Evolutionary conservation across 2,888 invertebrate species (phyloP).

Genomic region (Eupithecia exiguata): DNA sequence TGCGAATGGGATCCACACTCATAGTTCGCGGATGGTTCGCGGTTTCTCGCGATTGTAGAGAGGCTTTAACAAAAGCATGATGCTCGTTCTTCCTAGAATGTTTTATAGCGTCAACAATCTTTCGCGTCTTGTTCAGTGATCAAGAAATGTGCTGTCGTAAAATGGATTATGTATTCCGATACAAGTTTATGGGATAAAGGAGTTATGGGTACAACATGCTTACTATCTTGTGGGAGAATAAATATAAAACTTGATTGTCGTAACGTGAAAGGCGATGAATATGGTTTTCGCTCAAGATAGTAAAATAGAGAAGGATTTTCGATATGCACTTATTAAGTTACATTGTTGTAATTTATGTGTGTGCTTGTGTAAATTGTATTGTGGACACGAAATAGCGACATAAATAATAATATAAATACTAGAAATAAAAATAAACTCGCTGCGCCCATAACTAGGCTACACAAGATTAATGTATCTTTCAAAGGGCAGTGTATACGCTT

Average conservation of each 20-base stretch:
- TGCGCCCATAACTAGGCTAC: no score
- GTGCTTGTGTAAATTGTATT: no score
- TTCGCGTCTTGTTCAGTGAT: conserved; percentile 23
- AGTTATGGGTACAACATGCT: conserved; percentile 19
- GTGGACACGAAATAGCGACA: no score
- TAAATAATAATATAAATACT: no score
- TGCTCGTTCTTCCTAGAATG: background rate
- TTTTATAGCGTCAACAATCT: conserved; percentile 12
- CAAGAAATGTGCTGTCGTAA: conserved; percentile 28
- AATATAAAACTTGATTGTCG: conserved; percentile 1
- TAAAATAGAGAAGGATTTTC: background rate
- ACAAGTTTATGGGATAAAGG: conserved; percentile 15
- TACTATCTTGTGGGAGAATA: conserved; percentile 11
- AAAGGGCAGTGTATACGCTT: no score
- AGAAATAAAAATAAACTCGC: no score
- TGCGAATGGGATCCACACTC: no score
- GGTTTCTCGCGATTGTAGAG: no score
- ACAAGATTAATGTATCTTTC: no score
- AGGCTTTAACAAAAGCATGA: background rate
- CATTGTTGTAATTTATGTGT: background rate
- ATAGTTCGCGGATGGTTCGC: no score
- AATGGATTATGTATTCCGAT: conserved; percentile 26
- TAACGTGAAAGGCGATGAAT: background rate
- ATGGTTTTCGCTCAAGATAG: conserved; percentile 7
- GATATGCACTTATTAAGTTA: background rate